Evolutionary conservation across 1,140 invertebrate species (phyloP).

Genomic region (Marisa cornuarietis): DNA sequence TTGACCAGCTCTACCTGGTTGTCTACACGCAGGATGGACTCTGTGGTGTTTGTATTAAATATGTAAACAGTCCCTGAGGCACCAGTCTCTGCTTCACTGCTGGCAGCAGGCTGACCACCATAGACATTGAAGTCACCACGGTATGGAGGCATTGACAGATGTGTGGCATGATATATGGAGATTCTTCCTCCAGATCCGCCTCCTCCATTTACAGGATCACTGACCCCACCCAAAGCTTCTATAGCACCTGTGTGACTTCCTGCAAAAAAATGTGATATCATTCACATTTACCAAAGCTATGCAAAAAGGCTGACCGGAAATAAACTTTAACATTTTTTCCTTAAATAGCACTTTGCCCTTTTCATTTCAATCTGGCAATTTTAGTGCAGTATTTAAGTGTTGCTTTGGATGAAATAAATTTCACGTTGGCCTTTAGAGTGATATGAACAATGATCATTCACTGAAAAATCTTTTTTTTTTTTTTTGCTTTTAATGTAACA

Average conservation of each 20-base stretch:
- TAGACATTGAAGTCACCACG: constrained; percentile 44
- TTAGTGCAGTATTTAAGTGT: no score
- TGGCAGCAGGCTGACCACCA: constrained; percentile 33
- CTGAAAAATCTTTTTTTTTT: no score
- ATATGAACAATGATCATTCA: no score
- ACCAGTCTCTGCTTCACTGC: constrained; percentile 42
- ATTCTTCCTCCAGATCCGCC: constrained; percentile 53
- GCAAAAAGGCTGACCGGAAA: no score
- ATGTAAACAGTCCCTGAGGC: constrained; percentile 51
- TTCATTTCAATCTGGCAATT: no score
- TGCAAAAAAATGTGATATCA: constrained; percentile 15
- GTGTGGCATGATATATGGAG: constrained; percentile 49
- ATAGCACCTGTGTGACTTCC: constrained; percentile 56
- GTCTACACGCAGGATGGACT: constrained; percentile 40
- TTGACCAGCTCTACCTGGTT: constrained; percentile 32
- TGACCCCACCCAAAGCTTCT: constrained; percentile 44
- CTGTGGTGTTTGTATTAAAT: constrained; percentile 26
- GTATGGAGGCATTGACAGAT: constrained; percentile 43
- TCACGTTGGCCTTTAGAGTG: no score
- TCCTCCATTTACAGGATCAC: constrained; percentile 35
- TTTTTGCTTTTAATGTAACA: no score
- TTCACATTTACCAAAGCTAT: no score
- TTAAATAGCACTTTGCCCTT: no score
- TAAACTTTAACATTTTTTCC: no score
- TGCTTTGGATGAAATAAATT: no score